Conservation (phyloP, 2,113 vertebrate genomes). For the Globicephala melas region DNA sequence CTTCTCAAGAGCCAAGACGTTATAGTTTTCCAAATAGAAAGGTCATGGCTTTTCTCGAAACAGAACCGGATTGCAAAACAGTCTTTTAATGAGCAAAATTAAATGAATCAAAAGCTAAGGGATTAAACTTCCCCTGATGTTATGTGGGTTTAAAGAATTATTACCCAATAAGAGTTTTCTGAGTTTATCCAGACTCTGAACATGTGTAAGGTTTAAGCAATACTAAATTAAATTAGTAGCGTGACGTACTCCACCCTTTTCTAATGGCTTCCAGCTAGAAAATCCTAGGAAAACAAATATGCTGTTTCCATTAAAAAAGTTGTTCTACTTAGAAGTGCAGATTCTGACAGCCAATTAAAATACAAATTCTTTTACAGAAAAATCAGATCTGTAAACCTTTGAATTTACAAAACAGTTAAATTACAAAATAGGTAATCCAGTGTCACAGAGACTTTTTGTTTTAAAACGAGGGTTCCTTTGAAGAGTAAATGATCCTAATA, state of each 20-base stretch:
- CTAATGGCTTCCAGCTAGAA: slow-evolving; percentile 33
- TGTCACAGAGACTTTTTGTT: neutral
- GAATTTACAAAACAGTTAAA: neutral
- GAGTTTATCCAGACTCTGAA: slow-evolving; percentile 49
- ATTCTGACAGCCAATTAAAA: slow-evolving; percentile 36
- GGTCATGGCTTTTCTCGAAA: slow-evolving; percentile 39
- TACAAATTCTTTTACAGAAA: slow-evolving; percentile 6
- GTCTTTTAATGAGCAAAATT: slow-evolving; percentile 41
- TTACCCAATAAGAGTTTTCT: slow-evolving; percentile 33
- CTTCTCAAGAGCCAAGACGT: neutral
- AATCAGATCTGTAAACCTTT: neutral
- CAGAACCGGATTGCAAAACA: slow-evolving; percentile 16
- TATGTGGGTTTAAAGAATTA: slow-evolving; percentile 1
- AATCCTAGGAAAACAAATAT: neutral
- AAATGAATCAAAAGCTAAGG: slow-evolving; percentile 14
- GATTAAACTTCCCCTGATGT: neutral
- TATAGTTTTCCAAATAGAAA: slow-evolving; percentile 42
- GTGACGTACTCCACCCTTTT: neutral
- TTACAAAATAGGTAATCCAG: neutral
- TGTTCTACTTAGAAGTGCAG: slow-evolving; percentile 5
- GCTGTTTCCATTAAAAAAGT: neutral
- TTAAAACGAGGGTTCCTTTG: neutral
- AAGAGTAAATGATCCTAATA: neutral
- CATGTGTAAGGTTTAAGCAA: slow-evolving; percentile 11
- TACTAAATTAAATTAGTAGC: slow-evolving; percentile 25